These are phyloP conservation scores for Myrmecobius fasciatus DNA, from an alignment of 2,113 vertebrate species.

Conservation along the genomic window DNA sequence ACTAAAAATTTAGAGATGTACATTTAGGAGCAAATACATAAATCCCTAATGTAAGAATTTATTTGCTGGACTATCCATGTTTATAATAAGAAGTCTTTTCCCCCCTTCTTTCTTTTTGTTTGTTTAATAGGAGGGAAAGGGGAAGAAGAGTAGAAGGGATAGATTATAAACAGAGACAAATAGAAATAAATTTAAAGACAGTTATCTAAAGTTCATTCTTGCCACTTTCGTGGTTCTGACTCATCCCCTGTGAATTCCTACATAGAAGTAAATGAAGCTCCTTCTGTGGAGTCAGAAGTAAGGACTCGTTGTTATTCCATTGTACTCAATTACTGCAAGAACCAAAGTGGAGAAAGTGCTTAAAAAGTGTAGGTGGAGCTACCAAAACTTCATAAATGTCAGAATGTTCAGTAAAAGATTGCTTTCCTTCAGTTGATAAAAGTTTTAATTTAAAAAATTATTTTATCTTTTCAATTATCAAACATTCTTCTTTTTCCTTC, in stretches of 20 bases:
- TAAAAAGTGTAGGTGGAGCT: not conserved
- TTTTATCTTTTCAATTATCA: not conserved
- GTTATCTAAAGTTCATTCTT: not conserved
- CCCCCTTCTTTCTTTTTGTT: conserved; percentile 34
- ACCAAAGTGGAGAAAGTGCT: not conserved
- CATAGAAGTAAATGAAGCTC: conserved; percentile 17
- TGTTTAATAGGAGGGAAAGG: not conserved
- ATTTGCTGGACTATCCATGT: not conserved
- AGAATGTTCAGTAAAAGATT: not conserved
- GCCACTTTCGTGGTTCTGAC: not conserved
- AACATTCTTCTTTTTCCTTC: not conserved
- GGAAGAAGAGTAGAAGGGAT: not conserved
- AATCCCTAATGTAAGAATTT: not conserved
- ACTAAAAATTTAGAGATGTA: not conserved
- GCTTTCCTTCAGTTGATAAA: not conserved
- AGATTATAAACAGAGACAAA: not conserved
- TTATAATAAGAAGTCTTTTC: not conserved
- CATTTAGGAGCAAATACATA: not conserved
- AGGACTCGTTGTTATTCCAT: not conserved
- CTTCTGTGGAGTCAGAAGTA: not conserved
- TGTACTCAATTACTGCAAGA: not conserved
- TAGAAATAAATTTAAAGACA: conserved; percentile 4
- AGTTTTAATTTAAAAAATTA: not conserved
- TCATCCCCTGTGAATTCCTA: conserved; percentile 18
- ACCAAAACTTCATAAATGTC: not conserved